Conservation (phyloP, 2,797 vertebrate species). For the Urocyon cinereoargenteus region DNA sequence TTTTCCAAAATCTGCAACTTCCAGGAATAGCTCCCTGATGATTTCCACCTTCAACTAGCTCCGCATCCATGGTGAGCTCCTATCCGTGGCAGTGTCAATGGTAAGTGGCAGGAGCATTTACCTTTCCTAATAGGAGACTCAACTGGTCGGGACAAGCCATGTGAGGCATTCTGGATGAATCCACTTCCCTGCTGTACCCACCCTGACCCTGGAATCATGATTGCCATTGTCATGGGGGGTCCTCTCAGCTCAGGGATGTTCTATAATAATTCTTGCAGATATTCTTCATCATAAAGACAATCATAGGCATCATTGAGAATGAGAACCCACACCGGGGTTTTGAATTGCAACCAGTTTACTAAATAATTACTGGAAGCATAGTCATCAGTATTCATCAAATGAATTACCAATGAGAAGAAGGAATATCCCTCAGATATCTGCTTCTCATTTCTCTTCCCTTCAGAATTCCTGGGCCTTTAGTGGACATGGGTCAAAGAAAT, state of each 20-base stretch:
- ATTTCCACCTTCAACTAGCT: neutral
- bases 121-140: neutral
- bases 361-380: neutral
- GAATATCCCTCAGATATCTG: neutral
- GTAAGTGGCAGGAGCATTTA: neutral
- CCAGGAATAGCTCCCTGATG: neutral
- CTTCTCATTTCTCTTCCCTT: neutral
- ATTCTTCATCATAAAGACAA: neutral
- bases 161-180: neutral
- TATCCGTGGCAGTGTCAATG: neutral
- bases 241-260: neutral
- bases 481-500: neutral
- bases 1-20: neutral
- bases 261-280: neutral
- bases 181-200: neutral
- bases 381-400: neutral
- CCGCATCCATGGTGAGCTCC: neutral
- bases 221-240: fast-evolving
- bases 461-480: neutral
- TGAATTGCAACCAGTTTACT: neutral
- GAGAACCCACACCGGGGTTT: neutral
- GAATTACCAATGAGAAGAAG: neutral
- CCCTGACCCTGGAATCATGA: neutral
- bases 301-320: neutral
- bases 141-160: neutral